Percentiles rank a stretch among this genome's conserved stretches.
These are phyloP conservation scores for Entelurus aequoreus DNA, from an alignment of 2,113 vertebrate species.

Conservation along the genomic window DNA sequence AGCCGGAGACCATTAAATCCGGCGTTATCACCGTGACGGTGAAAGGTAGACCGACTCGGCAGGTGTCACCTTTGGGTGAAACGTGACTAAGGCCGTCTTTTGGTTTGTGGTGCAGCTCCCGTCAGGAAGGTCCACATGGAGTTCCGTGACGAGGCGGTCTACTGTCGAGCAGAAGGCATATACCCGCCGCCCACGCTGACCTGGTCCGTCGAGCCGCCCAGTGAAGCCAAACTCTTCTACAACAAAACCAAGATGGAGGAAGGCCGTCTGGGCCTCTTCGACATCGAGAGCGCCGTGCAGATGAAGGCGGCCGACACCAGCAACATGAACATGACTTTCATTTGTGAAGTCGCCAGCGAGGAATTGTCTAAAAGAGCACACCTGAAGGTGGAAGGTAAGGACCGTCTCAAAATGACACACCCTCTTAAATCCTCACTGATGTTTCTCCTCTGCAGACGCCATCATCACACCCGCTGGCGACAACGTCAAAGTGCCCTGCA, in stretches of 20 bases:
- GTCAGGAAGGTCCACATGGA: conserved; percentile 1
- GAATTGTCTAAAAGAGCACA: background rate
- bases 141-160: background rate
- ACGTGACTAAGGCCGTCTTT: background rate
- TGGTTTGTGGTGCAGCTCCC: conserved; percentile 3
- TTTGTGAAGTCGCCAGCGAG: background rate
- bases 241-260: conserved; percentile 1
- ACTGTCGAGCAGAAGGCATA: conserved; percentile 4
- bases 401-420: background rate
- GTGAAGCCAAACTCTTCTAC: background rate
- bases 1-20: background rate
- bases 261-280: background rate
- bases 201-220: conserved; percentile 14
- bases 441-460: background rate
- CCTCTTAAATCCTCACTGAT: background rate
- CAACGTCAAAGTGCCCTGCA: conserved; percentile 7
- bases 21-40: conserved; percentile 2
- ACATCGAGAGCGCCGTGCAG: conserved; percentile 4
- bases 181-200: conserved; percentile 9
- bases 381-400: conserved; percentile 5
- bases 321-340: background rate
- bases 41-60: conserved; percentile 9
- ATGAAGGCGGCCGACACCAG: background rate
- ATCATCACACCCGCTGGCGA: background rate
- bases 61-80: background rate